A percentile compares a stretch with the other conserved stretches of the same genome.
These are phyloP conservation scores for Pseudomyrmex pallidus DNA, from an alignment of 1,140 invertebrate genomes.

Conservation along the genomic window DNA sequence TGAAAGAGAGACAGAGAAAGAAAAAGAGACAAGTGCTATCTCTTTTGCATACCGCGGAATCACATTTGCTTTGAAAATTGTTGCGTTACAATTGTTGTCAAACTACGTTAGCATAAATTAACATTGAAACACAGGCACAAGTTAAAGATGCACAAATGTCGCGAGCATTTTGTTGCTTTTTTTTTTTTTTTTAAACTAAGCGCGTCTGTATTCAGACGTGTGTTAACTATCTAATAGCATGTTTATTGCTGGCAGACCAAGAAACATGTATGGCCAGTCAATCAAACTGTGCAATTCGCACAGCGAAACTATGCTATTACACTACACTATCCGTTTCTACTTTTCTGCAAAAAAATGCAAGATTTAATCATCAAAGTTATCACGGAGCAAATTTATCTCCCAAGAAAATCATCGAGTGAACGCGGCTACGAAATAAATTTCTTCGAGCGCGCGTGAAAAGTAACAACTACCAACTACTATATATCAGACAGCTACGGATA, in stretches of 20 bases:
- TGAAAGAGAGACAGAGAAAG: not conserved
- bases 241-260: not conserved
- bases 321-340: not conserved
- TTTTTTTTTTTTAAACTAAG: no score
- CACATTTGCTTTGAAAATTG: not conserved
- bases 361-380: not conserved
- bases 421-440: not conserved
- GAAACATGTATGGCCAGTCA: not conserved
- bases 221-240: not conserved
- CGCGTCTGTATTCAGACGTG: no score
- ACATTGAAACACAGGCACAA: not conserved
- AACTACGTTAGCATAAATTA: not conserved
- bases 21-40: not conserved
- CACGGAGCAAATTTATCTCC: not conserved
- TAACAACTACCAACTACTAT: not conserved
- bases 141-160: not conserved
- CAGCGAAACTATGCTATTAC: not conserved
- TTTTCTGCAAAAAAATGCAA: constrained; percentile 7
- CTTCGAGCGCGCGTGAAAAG: not conserved
- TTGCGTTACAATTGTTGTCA: no score
- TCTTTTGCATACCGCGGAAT: not conserved
- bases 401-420: constrained; percentile 4
- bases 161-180: not conserved
- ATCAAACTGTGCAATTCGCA: not conserved
- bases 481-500: no score